Evolutionary conservation across 2,113 vertebrate species (phyloP).

Genomic region (Neotoma lepida): DNA sequence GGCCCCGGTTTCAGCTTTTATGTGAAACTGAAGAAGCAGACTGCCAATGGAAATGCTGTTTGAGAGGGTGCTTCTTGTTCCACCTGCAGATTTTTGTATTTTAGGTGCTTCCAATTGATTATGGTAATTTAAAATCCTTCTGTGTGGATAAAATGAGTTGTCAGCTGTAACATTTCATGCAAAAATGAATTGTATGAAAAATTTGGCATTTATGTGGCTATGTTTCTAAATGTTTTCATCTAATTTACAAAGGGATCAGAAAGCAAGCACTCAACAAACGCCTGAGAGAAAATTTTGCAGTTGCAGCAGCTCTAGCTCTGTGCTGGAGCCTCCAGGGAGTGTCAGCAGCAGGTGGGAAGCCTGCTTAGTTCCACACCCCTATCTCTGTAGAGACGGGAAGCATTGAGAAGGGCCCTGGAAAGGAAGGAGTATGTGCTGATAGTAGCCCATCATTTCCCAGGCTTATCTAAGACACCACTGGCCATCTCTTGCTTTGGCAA

Average conservation of each 20-base stretch:
- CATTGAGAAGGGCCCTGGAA: background rate
- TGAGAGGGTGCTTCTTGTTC: background rate
- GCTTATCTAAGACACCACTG: background rate
- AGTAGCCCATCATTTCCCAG: background rate
- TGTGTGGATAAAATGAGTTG: background rate
- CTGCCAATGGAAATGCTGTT: background rate
- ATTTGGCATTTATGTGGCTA: background rate
- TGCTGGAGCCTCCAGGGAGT: background rate
- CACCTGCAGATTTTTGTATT: background rate
- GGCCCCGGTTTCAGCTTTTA: background rate
- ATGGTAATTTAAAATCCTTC: background rate
- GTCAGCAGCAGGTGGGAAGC: background rate
- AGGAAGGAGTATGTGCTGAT: background rate
- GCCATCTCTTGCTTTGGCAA: background rate
- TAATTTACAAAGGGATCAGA: slow-evolving; percentile 1
- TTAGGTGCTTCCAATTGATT: background rate
- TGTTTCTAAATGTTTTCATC: slow-evolving; percentile 33
- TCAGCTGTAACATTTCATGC: background rate
- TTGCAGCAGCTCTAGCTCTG: background rate
- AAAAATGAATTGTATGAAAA: background rate
- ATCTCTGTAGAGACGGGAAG: background rate
- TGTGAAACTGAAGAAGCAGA: background rate
- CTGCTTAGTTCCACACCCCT: background rate
- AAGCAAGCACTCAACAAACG: background rate
- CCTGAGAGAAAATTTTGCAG: background rate